phyloP scores from a whole-genome alignment of 2,797 vertebrate species.

The Gadopsis bispinosus region DNA sequence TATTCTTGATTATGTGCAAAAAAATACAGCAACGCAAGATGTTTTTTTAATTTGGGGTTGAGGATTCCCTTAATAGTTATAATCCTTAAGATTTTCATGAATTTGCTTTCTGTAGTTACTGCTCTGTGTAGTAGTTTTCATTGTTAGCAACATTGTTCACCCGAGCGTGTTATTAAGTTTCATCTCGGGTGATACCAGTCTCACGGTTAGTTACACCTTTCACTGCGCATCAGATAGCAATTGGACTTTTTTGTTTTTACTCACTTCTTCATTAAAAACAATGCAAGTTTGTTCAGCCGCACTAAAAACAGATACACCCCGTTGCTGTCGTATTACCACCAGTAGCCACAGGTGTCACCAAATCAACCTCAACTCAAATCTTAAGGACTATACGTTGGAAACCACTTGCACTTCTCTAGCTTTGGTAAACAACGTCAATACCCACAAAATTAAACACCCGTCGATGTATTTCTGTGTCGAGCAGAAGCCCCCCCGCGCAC shows the following conservation, averaged over 20 bases:
- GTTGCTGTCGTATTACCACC: background rate
- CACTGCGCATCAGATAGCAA: background rate
- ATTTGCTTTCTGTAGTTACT: background rate
- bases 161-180: too few species aligned
- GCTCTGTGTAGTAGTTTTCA: background rate
- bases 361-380: background rate
- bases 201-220: background rate
- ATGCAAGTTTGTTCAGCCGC: background rate
- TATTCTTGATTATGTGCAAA: background rate
- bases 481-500: conserved; percentile 23
- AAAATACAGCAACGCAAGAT: background rate
- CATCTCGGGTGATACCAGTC: background rate
- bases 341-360: too few species aligned
- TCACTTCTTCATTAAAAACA: background rate
- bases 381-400: background rate
- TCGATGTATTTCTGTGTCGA: conserved; percentile 22
- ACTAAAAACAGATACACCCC: background rate
- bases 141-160: too few species aligned
- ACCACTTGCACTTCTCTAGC: background rate
- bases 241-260: background rate
- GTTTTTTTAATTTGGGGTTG: background rate
- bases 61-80: background rate
- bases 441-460: conserved; percentile 23
- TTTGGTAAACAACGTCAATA: conserved; percentile 11
- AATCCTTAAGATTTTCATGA: background rate